Percentiles rank a stretch among this genome's conserved stretches.
Evolutionary conservation across 2,888 invertebrate genomes (phyloP).

Genomic region (Synergus umbraculus): DNA sequence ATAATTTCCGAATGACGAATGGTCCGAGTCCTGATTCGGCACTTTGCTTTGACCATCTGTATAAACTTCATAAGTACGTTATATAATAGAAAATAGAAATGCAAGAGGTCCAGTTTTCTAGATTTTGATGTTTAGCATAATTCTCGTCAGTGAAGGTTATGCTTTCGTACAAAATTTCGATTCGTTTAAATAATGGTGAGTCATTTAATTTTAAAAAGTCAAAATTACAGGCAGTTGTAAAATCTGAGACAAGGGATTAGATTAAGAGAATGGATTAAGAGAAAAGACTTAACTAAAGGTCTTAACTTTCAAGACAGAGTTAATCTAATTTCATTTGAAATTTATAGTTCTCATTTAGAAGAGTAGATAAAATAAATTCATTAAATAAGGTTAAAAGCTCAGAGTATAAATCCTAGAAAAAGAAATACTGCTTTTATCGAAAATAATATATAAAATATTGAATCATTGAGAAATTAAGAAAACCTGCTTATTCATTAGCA

Average conservation of each 20-base stretch:
- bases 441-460: no score
- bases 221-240: no score
- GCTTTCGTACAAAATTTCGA: not conserved
- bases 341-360: not conserved
- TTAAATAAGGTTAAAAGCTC: no score
- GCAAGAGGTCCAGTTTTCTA: not conserved
- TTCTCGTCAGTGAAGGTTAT: not conserved
- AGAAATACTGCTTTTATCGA: no score
- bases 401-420: no score
- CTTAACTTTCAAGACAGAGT: no score
- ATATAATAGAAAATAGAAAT: constrained; percentile 26
- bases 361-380: no score
- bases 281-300: no score
- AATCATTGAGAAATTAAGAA: no score
- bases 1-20: constrained; percentile 47
- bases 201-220: not conserved
- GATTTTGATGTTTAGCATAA: not conserved
- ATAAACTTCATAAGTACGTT: constrained; percentile 39
- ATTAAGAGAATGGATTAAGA: not conserved
- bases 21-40: constrained; percentile 25
- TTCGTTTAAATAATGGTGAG: not conserved
- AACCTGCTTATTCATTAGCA: not conserved
- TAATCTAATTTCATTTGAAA: not conserved
- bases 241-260: no score
- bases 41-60: constrained; percentile 39